Evolutionary conservation across 2,888 invertebrate species (phyloP).

Genomic region (Microchrysa polita): DNA sequence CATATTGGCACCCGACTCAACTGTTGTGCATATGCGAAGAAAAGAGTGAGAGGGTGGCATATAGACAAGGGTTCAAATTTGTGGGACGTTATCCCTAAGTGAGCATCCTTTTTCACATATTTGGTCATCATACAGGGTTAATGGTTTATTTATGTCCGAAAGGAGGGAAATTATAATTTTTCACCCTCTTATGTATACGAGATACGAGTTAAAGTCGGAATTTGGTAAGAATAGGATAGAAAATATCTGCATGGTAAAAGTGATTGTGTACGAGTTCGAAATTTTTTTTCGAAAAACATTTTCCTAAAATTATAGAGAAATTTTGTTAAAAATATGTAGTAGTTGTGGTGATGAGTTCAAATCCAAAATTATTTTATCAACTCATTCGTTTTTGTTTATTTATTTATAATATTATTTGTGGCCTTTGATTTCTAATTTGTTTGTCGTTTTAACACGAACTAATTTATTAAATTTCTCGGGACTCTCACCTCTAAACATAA

Average conservation of each 20-base stretch:
- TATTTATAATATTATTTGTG: no score
- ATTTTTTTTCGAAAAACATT: neutral
- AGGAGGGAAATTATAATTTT: slow-evolving; percentile 45
- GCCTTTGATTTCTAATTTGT: no score
- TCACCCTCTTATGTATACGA: slow-evolving; percentile 31
- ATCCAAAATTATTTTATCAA: no score
- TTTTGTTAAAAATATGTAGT: no score
- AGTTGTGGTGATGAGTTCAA: no score
- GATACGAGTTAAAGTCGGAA: neutral
- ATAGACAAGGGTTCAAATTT: slow-evolving; percentile 44
- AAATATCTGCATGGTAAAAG: neutral
- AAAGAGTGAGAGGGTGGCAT: slow-evolving; percentile 8
- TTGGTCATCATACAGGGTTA: slow-evolving; percentile 47
- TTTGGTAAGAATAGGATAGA: slow-evolving; percentile 19
- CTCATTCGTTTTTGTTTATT: no score
- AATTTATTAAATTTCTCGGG: no score
- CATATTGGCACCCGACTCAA: neutral
- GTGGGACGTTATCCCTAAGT: slow-evolving; percentile 49
- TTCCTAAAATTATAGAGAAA: no score
- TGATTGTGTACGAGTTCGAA: no score
- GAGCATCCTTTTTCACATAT: slow-evolving; percentile 51
- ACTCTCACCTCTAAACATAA: no score
- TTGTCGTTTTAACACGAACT: no score
- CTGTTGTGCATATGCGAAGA: neutral
- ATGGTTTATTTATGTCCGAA: slow-evolving; percentile 48